Evolutionary conservation across 2,113 vertebrate species (phyloP), one percentile per base, ranked within the genome.

Genomic region (Dolichallabes microphthalmus): DNA sequence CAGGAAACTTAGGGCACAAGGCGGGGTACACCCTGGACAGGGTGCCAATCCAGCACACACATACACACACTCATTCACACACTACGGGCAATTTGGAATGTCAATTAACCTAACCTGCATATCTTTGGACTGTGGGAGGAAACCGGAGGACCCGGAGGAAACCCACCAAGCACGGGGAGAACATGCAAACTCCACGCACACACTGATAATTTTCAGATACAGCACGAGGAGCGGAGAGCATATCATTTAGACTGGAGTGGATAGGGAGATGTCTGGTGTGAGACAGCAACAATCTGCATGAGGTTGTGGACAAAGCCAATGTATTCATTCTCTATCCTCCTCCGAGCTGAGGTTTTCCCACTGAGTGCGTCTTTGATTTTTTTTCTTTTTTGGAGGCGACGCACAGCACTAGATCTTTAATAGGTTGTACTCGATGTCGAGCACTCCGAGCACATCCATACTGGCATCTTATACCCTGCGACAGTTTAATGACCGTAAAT

Each of bases 281-380:
- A 84, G 82, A 85, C 75, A 71, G 68, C 71, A 81, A 75, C 71
- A 55, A 71, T 80, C 75, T 82, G 85, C 57, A 74, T 80, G 78
- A 39, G 22, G 35, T 22, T 85, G n/a, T 83, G 81, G 10, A 17
- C 57, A 64, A 45, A 45, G 55, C 61, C 58, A 58, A 12, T 39
- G 71, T 60, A 57, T 82, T 82, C 55, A 60, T 60, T 55, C 50
- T 0, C 11, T 25, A 14, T 11, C 50, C 15, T 77, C 45, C 58
- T 84, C 39, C 50, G 55, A 45, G 66, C n/a, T 4, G 45, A 27
- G 45, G 1, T 75, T 75, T 19, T n/a, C 53, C 53, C 7, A 63
- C 3, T 39, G 30, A 52, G 73, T 3, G 53, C 32, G 25, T 80
- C 22, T 58, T 58, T 73, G 27, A 78, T 55, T 35, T 8, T 45